Base-by-base conservation (phyloP, 2,113 vertebrate genomes). In the Thermophis baileyi region DNA sequence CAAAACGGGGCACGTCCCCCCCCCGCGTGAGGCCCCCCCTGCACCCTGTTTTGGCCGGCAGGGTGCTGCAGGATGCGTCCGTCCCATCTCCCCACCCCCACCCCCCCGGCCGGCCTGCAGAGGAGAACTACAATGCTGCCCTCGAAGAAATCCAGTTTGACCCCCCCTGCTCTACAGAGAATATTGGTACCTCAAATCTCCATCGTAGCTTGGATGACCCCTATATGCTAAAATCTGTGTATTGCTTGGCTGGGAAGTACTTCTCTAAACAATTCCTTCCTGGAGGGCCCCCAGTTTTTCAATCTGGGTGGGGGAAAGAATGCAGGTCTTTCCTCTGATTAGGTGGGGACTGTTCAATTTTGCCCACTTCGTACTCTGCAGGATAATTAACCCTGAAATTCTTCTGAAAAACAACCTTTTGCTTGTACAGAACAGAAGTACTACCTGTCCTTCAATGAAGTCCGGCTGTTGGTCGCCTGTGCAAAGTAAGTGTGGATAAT, bases 401-500 rank as follows among this genome's bases (percentile, higher is more conserved):
- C 55, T 90, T 63, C 57, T 8, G 30, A n/a, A 40, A 63, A 90
- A 69, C 46, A 0, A 55, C 35, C 93, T 12, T 22, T 44, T 95
- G 91, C 90, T 0, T n/a, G 0, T 1, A 0, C 87, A 51, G 94
- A 95, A 97, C 97, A 16, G 16, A 96, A 74, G 14, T 86, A 69
- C 91, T 1, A 0, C 51, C 35, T 95, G 6, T 27, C 97, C 91
- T 85, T 93, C 0, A 95, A 94, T 0, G 91, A 95, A 6, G 81
- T 94, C 46, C 97, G 97, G 74, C 97, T 97, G 57, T 95, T 99
- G 74, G 89, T 98, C 24, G 98, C 98, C 2, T 99, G 99, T 96
- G 99, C 98, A 46, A 99, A 98, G 99, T 99, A 94, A 98, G 98
- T 96, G 53, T 47, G 8, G 30, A 88, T 60, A 0, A 11, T 88